Evolutionary conservation across 1,140 invertebrate species (phyloP), one percentile per base, ranked within the genome.

Genomic region (Cyclargus thomasi): DNA sequence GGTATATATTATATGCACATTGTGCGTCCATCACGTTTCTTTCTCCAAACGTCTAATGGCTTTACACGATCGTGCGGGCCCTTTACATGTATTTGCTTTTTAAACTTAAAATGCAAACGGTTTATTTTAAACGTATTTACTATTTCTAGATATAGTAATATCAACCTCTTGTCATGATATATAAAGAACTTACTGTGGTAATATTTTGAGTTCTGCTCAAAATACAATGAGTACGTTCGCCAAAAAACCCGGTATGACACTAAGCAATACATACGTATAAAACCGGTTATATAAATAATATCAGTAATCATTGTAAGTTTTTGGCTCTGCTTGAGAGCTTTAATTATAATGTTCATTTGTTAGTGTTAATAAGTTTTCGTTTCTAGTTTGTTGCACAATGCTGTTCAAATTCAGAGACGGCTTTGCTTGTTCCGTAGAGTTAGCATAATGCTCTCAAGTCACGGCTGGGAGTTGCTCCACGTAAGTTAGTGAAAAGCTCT

Each of bases 51-150:
- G 29, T 10, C 39, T 35, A 20, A 20, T 35, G 16, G 62, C n/a
- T 23, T 57, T 14, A 22, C 39, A 67, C 62, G 62, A 63, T 35
- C 47, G 70, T 70, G 67, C 69, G 72, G 72, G 72, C 53, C 35
- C 20, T 62, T 18, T 68, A 73, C 71, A 70, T 68, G 67, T 63
- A 53, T 70, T 72, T 71, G 72, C 74, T 76, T 74, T 74, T 74
- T 47, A 70, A 69, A 65, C 68, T 71, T 70, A 64, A 75, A 72
- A 73, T 69, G 70, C 70, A 68, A 68, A 67, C 65, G 70, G 68
- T 68, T 66, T 47, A 64, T 68, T 67, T 64, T 65, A 18, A 14
- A 3, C 63, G n/a, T 5, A 17, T 64, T 64, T 20, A 21, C 39
- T 18, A 35, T 64, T 64, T 47, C 62, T 64, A 47, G 63, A 17